Base-by-base conservation (phyloP, 2,797 vertebrate species). In the Syngnathus rostellatus region DNA sequence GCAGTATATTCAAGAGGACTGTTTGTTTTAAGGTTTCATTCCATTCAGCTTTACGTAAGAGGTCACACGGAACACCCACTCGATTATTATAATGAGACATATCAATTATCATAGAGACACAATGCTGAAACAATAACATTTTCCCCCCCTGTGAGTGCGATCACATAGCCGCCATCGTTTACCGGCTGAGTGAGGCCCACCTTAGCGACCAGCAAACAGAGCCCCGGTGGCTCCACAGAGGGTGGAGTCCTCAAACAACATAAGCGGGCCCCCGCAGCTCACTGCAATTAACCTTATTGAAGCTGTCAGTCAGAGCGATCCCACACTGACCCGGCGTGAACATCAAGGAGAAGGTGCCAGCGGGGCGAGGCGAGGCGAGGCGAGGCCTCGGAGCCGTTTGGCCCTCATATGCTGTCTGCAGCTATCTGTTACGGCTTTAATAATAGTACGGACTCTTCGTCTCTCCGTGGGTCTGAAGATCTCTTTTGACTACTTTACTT, bases 211-310 rank as follows among this genome's bases (percentile, higher is more conserved):
- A 21, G 39, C 39, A 83, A 86, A 79, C 81, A 73, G 82, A 83
- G 83, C 75, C 70, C 19, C 72, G 72, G 77, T 87, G 87, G 85
- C 88, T 89, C 87, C 88, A 88, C 63, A 67, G 77, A 85, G 85
- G 88, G 88, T 86, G 87, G 83, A 86, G 84, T 82, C 67, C 63
- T 77, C 80, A 88, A 86, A 89, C 88, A 81, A 72, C 83, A 86
- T 81, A 86, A 84, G 83, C 74, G 72, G 75, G 77, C 81, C 86
- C 86, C 83, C 72, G 82, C 82, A 85, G 83, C 82, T 82, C 82
- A 85, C 85, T 88, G 80, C 88, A 89, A 89, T 89, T 89, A 89
- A 69, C 75, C 79, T 86, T 88, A 88, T 89, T 89, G 83, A 86
- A 87, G 79, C 88, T 89, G 88, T 89, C 88, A 89, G 66, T 89